Percentiles rank a stretch among this genome's conserved stretches.
Conservation (phyloP, 2,113 vertebrate species). For the Henicopernis longicauda region DNA sequence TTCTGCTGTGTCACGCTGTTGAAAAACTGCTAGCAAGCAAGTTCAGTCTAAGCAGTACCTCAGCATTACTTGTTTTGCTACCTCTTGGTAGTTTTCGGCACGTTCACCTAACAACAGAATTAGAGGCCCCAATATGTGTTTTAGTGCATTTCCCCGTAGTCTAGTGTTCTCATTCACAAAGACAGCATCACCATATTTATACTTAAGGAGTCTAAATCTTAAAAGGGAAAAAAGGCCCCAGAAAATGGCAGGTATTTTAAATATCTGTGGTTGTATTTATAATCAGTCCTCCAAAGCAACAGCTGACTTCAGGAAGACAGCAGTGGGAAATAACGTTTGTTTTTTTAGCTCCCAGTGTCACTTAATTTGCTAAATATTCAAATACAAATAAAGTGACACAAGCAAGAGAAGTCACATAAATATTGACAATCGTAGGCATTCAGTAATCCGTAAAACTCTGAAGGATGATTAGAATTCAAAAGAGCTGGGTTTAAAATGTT, state of each 20-base stretch:
- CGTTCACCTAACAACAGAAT: neutral
- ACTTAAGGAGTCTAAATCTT: neutral
- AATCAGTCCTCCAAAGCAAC: neutral
- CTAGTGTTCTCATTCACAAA: neutral
- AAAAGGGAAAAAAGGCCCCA: neutral
- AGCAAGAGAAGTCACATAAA: neutral
- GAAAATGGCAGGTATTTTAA: neutral
- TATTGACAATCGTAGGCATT: rapidly evolving
- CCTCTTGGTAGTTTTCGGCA: neutral
- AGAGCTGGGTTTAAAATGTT: neutral
- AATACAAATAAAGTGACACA: neutral
- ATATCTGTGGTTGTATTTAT: neutral
- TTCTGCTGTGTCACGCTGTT: neutral
- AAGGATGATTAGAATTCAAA: neutral
- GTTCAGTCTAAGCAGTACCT: neutral
- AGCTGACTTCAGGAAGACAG: neutral
- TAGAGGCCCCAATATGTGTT: neutral
- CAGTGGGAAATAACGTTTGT: neutral
- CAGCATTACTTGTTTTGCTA: neutral
- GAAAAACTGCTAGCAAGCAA: neutral
- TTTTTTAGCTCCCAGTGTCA: neutral
- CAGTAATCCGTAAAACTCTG: neutral
- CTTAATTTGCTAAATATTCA: neutral
- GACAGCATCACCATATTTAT: neutral
- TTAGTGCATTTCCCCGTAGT: neutral